Conservation (phyloP, 2,113 vertebrate genomes). For the Empidonax traillii region DNA sequence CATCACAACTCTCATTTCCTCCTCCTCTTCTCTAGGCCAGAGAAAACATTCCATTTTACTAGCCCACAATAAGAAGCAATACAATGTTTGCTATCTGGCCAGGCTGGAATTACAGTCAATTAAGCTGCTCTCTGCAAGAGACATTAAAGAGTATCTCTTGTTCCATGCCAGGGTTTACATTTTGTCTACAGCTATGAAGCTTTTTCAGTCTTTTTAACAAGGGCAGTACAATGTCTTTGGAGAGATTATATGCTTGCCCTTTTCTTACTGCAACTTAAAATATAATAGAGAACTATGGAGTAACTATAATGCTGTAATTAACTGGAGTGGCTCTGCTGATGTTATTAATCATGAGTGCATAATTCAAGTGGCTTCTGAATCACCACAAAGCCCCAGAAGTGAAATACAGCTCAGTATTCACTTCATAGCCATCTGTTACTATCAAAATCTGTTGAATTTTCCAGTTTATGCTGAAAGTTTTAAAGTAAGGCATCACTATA, state of each 20-base stretch:
- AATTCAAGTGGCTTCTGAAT: slow-evolving; percentile 47
- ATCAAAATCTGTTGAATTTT: slow-evolving; percentile 19
- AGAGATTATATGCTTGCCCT: neutral
- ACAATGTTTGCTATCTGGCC: neutral
- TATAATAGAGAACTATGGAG: neutral
- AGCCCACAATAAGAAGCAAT: neutral
- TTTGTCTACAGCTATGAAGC: neutral
- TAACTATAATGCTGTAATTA: slow-evolving; percentile 51
- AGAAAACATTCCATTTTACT: neutral
- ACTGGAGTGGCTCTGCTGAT: slow-evolving; percentile 45
- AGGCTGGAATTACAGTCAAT: slow-evolving; percentile 18
- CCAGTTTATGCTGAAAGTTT: neutral
- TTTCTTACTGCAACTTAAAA: slow-evolving; percentile 3
- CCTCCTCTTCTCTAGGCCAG: neutral
- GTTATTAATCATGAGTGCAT: neutral
- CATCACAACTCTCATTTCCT: neutral
- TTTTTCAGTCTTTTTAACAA: slow-evolving; percentile 20
- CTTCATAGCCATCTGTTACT: slow-evolving; percentile 34
- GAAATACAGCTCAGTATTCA: slow-evolving; percentile 1
- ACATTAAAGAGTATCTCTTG: neutral
- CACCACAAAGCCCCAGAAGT: slow-evolving; percentile 3
- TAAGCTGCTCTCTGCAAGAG: slow-evolving; percentile 4
- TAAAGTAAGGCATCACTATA: neutral
- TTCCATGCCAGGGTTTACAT: neutral
- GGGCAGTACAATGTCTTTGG: neutral